Conservation (phyloP, 2,113 vertebrate species). For the Ciconia boyciana region DNA sequence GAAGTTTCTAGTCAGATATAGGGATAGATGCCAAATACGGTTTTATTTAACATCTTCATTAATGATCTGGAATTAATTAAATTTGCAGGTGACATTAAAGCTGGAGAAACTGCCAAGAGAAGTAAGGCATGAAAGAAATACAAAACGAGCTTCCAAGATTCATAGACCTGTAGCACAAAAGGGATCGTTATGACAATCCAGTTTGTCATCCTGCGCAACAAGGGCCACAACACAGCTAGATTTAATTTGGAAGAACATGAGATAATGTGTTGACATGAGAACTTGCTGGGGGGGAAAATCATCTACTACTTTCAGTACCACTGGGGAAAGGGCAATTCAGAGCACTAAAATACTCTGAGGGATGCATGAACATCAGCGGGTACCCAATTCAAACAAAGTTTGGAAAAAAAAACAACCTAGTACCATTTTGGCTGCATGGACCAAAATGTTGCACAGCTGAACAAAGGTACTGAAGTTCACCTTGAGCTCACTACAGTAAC, state of each 20-base stretch:
- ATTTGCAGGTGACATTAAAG: conserved; percentile 47
- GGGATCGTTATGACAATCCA: neutral
- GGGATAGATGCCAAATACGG: neutral
- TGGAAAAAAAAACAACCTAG: neutral
- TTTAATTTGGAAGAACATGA: neutral
- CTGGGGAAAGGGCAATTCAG: neutral
- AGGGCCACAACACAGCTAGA: neutral
- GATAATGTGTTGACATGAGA: neutral
- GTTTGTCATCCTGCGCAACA: neutral
- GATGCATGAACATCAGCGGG: neutral
- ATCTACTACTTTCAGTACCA: neutral
- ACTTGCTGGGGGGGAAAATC: neutral
- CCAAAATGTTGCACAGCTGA: neutral
- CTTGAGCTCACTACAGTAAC: neutral
- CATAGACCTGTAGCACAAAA: neutral
- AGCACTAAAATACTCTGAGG: neutral
- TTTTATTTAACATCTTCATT: conserved; percentile 52
- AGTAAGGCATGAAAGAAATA: conserved; percentile 38
- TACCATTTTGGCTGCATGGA: neutral
- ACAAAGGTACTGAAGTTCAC: neutral
- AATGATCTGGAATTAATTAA: conserved; percentile 48
- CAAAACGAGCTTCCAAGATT: conserved; percentile 1
- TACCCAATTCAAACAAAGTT: neutral
- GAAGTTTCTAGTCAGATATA: conserved; percentile 1
- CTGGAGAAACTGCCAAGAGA: neutral